Evolutionary conservation across 2,797 vertebrate genomes (phyloP).

Genomic region (Coregonus sp.): DNA sequence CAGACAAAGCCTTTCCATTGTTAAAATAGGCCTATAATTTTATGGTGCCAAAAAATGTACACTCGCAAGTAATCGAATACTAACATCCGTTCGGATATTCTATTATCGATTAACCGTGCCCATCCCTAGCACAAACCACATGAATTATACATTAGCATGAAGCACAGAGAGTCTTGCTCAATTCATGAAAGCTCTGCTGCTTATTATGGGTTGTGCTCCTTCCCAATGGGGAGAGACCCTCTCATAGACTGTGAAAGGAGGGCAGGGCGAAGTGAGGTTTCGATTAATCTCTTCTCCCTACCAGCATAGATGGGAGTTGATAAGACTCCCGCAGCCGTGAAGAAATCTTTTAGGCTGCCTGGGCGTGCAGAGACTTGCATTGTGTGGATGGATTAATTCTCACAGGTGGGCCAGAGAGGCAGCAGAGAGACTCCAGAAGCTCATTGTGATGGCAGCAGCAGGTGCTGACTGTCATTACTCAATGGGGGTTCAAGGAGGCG

Average conservation of each 20-base stretch:
- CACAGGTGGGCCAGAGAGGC: not conserved
- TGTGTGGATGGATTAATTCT: not conserved
- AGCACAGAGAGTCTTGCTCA: not conserved
- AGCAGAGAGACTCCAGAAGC: slow-evolving; percentile 10
- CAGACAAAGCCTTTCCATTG: not conserved
- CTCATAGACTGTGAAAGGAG: not conserved
- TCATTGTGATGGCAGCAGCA: slow-evolving; percentile 15
- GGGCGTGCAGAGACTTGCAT: too few relatives aligned
- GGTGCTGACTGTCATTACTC: slow-evolving; percentile 3
- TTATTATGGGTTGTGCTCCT: not conserved
- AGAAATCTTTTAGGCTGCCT: not conserved
- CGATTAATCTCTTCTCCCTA: not conserved
- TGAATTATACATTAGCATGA: not conserved
- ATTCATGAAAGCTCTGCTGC: not conserved
- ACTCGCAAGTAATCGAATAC: not conserved
- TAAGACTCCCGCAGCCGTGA: not conserved
- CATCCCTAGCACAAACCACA: not conserved
- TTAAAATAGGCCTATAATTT: too few relatives aligned
- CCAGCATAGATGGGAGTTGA: not conserved
- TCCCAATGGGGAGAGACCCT: not conserved
- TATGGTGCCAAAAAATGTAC: not conserved
- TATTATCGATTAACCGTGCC: too few relatives aligned
- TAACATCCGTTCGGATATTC: too few relatives aligned
- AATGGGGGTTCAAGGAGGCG: not conserved
- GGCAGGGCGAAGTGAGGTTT: not conserved